These are phyloP conservation scores for Danaus melanippus DNA, from an alignment of 1,140 invertebrate species.

Conservation along the genomic window DNA sequence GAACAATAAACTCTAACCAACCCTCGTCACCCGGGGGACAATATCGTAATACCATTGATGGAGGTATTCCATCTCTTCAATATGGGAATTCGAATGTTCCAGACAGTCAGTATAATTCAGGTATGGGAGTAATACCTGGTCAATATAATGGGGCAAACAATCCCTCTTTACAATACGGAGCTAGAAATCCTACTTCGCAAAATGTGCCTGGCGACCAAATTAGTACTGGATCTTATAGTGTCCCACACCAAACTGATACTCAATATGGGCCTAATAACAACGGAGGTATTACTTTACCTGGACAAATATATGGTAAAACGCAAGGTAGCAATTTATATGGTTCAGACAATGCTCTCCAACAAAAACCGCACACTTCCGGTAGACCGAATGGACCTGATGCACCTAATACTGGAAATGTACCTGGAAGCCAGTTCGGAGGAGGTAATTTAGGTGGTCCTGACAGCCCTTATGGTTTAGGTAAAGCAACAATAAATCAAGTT, in stretches of 20 bases:
- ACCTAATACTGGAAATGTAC: background rate
- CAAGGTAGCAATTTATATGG: no score
- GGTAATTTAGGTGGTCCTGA: background rate
- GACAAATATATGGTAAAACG: background rate
- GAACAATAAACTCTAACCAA: no score
- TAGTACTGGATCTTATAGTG: background rate
- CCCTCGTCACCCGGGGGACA: no score
- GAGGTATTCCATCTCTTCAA: no score
- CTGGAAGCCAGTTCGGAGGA: conserved; percentile 8
- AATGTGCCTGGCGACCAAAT: conserved; percentile 10
- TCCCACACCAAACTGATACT: conserved; percentile 3
- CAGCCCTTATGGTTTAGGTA: conserved; percentile 6
- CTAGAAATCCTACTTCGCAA: background rate
- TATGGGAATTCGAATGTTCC: no score
- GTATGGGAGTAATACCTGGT: no score
- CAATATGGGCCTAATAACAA: conserved; percentile 10
- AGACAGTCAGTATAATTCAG: no score
- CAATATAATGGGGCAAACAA: no score
- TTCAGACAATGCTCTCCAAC: background rate
- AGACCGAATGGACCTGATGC: background rate
- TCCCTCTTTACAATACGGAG: conserved; percentile 5
- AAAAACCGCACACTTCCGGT: conserved; percentile 13
- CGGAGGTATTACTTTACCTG: background rate
- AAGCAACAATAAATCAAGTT: background rate
- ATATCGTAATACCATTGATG: no score